Evolutionary conservation across 2,888 invertebrate genomes (phyloP), one percentile per base, ranked within the genome.

Genomic region (Margaritifera margaritifera): DNA sequence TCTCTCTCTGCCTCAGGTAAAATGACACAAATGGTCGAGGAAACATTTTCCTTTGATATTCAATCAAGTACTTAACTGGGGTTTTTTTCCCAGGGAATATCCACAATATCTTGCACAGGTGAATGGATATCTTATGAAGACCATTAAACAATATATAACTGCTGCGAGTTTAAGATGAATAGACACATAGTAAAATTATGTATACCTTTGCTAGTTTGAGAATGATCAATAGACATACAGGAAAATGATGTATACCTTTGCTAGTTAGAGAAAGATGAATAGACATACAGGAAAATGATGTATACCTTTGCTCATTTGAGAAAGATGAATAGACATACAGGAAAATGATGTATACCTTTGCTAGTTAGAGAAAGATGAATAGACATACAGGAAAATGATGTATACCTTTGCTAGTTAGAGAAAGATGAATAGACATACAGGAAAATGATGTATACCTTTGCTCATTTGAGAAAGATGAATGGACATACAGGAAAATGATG

Each of bases 151-250:
- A 22, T 51, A 42, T 51, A 50, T 15, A 22, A 52, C 42, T 27
- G 51, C n/a, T 20, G 55, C 53, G 15, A 27, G 11, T 64, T n/a
- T 22, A 6, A 22, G 22, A 42, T 31, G 4, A 42, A 11, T 11
- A 42, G 42, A 42, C 2, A 2, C 15, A 15, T 15, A 42, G 42
- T 11, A 42, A 42, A 42, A 42, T 42, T 15, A 42, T 27, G 42
- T 57, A 55, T 72, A 86, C 87, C 86, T 92, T 91, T 81, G 92
- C 87, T 85, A 94, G n/a, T n/a, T n/a, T n/a, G n/a, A n/a, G n/a
- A n/a, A n/a, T n/a, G 27, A 27, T 52, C 11, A 42, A 11, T 11
- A 42, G 42, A 42, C 2, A 2, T 42, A 15, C 3, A 42, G 42
- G 15, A 42, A 42, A 42, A 42, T 42, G 11, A 42, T 27, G 42